Evolutionary conservation across 2,797 vertebrate genomes (phyloP), one percentile per base, ranked within the genome.

Genomic region (Sparus aurata): DNA sequence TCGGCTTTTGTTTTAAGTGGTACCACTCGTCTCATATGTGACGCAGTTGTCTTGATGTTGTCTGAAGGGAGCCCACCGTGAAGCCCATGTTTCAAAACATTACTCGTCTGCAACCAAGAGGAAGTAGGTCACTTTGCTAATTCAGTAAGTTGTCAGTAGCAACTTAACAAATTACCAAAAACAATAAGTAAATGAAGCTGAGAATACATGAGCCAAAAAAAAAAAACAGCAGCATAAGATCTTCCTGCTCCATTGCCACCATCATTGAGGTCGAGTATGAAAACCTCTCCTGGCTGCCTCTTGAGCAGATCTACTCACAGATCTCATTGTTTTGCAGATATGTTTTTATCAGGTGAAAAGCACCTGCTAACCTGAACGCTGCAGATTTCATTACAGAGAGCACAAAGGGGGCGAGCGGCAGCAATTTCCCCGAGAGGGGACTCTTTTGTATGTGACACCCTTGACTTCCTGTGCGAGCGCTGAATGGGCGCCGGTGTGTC

Each of bases 341-440:
- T 79, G 70, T 82, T 65, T 69, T 75, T 60, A 59, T 66, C 34
- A 46, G 30, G 82, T 80, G 64, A 84, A 82, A 85, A 79, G 64
- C 64, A 69, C 67, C 69, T 12, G 9, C 5, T 13, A 25, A 57
- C 34, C 52, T 69, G 63, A 75, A 60, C 69, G 53, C 17, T 65
- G 52, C 43, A 8, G 30, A 50, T 73, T 62, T 34, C 53, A 62
- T 67, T 27, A 49, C 13, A 3, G 9, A 50, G 71, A 71, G 74
- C 62, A 74, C 72, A 80, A 80, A 80, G 53, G 38, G 13, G 13
- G 59, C 55, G 53, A 17, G 7, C 3, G 7, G 57, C 3, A 23
- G 46, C 50, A 80, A 46, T 79, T 73, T 84, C 52, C 22, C 64
- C 20, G 7, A 70, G 63, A 55, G 72, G 23, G 47, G 17, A 23